Base-by-base conservation (phyloP, 2,113 vertebrate species). In the Pelobates fuscus region DNA sequence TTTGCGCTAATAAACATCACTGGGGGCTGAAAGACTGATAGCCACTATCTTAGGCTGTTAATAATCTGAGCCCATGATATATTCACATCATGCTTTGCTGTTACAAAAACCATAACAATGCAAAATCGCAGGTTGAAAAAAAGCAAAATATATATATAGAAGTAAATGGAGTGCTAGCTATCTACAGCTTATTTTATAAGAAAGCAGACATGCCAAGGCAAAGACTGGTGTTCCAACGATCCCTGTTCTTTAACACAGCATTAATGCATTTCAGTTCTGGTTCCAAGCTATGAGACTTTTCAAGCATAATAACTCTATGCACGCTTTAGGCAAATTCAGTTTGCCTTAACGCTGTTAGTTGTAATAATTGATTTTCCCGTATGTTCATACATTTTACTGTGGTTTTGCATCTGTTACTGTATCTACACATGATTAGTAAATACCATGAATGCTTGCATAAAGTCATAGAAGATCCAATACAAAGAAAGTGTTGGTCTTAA, bases 331-430 rank as follows among this genome's bases (percentile, higher is more conserved):
- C 71, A 75, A 75, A 67, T 59, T 30, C 29, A 66, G 62, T 66
- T 75, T 74, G 18, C 52, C 32, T 75, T 66, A 30, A 75, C 44
- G 24, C 71, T 58, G 62, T 75, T 62, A 75, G 52, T 29, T 66
- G 62, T 44, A 65, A 74, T 66, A 74, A 65, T 61, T 58, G 17
- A 58, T 75, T 75, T 67, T 44, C 62, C 62, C 62, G 66, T 66
- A 57, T 65, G 63, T 46, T 66, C 71, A 67, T 58, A 18, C 62
- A 58, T 66, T 67, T 67, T 44, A 58, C 52, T 58, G 30, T 58
- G 32, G 61, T 66, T 74, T 73, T 74, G 27, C 57, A 58, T 49
- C 71, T 57, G 71, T 74, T 74, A 74, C 49, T 65, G 71, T 52
- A 43, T 65, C 61, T 65, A 15, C 61, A 73, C 62, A 57, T 66